phyloP scores from a whole-genome alignment of 2,113 vertebrate genomes.

The Saccopteryx leptura region DNA sequence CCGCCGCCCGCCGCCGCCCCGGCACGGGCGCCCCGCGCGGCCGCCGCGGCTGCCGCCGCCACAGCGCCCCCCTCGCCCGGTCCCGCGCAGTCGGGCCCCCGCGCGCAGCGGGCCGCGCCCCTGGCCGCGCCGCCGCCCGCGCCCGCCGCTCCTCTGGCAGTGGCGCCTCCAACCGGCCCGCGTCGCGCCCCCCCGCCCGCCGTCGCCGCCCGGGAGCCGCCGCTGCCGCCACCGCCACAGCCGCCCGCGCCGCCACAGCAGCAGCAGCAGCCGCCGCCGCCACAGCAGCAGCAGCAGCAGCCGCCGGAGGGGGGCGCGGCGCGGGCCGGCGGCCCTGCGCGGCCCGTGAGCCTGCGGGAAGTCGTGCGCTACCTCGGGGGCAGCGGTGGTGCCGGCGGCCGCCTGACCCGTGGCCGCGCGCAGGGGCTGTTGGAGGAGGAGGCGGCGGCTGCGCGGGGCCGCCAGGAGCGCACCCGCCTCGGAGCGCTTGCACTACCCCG shows the following conservation, averaged over 20 bases:
- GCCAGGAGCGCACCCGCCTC: slow-evolving; percentile 91
- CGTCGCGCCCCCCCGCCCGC: slow-evolving; percentile 76
- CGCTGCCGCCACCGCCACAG: slow-evolving; percentile 80
- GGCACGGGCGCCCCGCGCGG: slow-evolving; percentile 88
- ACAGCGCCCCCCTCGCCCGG: slow-evolving; percentile 89
- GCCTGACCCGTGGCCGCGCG: slow-evolving; percentile 91
- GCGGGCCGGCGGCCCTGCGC: slow-evolving; percentile 89
- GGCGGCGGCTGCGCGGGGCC: slow-evolving; percentile 87
- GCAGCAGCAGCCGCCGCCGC: slow-evolving; percentile 72
- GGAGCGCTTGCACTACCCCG: slow-evolving; percentile 90
- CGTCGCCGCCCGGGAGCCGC: slow-evolving; percentile 79
- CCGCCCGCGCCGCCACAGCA: slow-evolving; percentile 82
- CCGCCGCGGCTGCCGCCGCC: slow-evolving; percentile 82
- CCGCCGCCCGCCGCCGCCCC: slow-evolving; percentile 88
- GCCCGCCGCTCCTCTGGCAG: slow-evolving; percentile 71
- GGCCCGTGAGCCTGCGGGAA: slow-evolving; percentile 87
- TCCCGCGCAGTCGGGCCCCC: slow-evolving; percentile 89
- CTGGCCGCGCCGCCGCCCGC: slow-evolving; percentile 83
- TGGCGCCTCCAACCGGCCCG: slow-evolving; percentile 78
- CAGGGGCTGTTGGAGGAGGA: slow-evolving; percentile 91
- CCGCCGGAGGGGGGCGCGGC: slow-evolving; percentile 89
- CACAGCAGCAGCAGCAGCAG: slow-evolving; percentile 84
- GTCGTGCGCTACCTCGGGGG: slow-evolving; percentile 87
- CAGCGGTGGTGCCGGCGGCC: slow-evolving; percentile 84
- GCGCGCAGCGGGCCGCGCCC: slow-evolving; percentile 90